phyloP scores from a whole-genome alignment of 2,797 vertebrate species.

The Neoniphon sammara region DNA sequence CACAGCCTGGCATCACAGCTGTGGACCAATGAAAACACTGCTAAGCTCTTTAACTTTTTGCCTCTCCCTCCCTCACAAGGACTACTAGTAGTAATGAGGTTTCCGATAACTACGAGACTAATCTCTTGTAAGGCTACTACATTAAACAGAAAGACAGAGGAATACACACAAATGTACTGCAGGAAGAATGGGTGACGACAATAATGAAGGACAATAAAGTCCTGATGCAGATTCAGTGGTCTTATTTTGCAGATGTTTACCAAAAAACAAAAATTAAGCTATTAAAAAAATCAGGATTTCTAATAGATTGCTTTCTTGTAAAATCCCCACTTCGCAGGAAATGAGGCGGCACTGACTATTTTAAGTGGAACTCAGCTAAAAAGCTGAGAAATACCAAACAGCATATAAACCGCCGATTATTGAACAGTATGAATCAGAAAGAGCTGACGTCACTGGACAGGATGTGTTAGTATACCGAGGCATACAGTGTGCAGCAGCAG shows the following conservation, averaged over 20 bases:
- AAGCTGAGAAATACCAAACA: not conserved
- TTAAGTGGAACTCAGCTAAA: too few species aligned
- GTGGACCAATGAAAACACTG: slow-evolving; percentile 28
- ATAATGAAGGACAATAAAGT: slow-evolving; percentile 5
- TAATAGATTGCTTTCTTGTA: not conserved
- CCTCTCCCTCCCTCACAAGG: slow-evolving; percentile 18
- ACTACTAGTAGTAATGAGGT: slow-evolving; percentile 21
- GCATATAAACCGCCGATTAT: too few species aligned
- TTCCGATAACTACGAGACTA: slow-evolving; percentile 52
- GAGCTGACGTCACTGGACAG: slow-evolving; percentile 21
- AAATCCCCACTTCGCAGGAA: not conserved
- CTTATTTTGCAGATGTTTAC: slow-evolving; percentile 5
- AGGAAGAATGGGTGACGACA: slow-evolving; percentile 35
- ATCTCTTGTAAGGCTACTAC: slow-evolving; percentile 20
- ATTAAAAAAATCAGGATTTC: slow-evolving; percentile 10
- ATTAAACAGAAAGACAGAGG: slow-evolving; percentile 21
- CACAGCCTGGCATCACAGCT: slow-evolving; percentile 41
- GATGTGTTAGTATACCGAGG: slow-evolving; percentile 7
- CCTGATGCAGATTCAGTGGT: not conserved
- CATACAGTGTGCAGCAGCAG: not conserved
- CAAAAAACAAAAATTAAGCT: not conserved
- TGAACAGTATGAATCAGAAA: not conserved
- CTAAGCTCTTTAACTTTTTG: slow-evolving; percentile 36
- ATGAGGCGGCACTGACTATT: not conserved
- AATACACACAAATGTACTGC: slow-evolving; percentile 1